Base-by-base conservation (phyloP, 2,888 invertebrate species). In the Cenopis cana region DNA sequence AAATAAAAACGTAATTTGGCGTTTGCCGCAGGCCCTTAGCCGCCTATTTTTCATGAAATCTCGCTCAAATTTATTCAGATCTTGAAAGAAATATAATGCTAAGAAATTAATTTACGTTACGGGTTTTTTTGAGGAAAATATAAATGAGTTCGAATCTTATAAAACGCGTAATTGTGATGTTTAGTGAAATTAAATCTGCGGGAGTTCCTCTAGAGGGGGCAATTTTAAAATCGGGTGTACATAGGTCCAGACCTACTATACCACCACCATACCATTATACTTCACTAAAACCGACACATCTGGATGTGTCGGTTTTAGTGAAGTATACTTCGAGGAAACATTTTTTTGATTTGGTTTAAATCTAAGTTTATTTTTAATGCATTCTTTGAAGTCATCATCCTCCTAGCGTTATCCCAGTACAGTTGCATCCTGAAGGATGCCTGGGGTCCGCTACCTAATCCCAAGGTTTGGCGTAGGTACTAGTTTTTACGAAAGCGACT, bases 1-100 rank as follows among this genome's bases (percentile, higher is more conserved):
- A 91, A 90, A 90, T 91, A 92, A 90, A 87, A 87, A 89, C 82
- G 90, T 89, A 92, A 93, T 93, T 93, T 91, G 86, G 85, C 82
- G 81, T 78, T 87, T 84, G 91, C 92, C 91, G 87, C 89, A 76
- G 90, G 91, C 90, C 74, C 81, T 79, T 79, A 79, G 83, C 80
- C 86, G 81, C 86, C 84, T 89, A 86, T 88, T 89, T 91, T 89
- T 89, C 87, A 85, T 85, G 85, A 91, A 92, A 89, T 89, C 88
- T 88, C 85, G 85, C 87, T 87, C 85, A 87, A 90, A 87, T 89
- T 91, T 90, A 90, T 89, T 90, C 88, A 89, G 86, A 89, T 91
- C 89, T 88, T 86, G 82, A 89, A 89, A 90, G 86, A 89, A 90
- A 89, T 90, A 90, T 90, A 89, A 91, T 90, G 86, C 88, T 83